Evolutionary conservation across 2,888 invertebrate species (phyloP), one percentile per base, ranked within the genome.

Genomic region (Hydrotaea diabolus): DNA sequence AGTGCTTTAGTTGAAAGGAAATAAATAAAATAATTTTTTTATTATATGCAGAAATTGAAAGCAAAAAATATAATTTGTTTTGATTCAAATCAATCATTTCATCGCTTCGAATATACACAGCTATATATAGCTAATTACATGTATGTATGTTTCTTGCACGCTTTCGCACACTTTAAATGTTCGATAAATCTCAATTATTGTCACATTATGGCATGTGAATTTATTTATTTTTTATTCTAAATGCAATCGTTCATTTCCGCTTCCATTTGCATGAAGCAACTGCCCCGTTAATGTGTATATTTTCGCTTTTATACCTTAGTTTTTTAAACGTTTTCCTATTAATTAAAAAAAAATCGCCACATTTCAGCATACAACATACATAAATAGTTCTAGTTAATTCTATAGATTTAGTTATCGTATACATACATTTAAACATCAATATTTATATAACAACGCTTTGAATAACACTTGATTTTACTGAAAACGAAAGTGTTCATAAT

Each of bases 401-500:
- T 46, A 39, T 49, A 66, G 7, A 66, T 75, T 75, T 23, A 76
- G 19, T 64, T 76, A 71, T 72, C 59, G 71, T 76, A 62, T 64
- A 73, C 9, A 59, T 2, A 2, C 11, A 17, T 59, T n/a, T n/a
- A n/a, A n/a, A 15, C 19, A 15, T n/a, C n/a, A n/a, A n/a, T 59
- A 21, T 13, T 13, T 36, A 71, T 17, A 13, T 31, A 53, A 26
- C 23, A 23, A 62, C 55, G 31, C 36, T 23, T 13, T 43, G 57
- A 59, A 7, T 19, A 64, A 66, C 71, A 31, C 7, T 76, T 77
- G 39, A 64, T 43, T 72, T 43, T 49, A 72, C 77, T 77, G 55
- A 72, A 31, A 72, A 7, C 2, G 43, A 8, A 21, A 23, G 23
- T 26, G 59, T 59, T 26, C 59, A 59, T 59, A 59, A 59, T 59